phyloP scores from a whole-genome alignment of 1,140 invertebrate species.

The Bombus sibiricus region DNA sequence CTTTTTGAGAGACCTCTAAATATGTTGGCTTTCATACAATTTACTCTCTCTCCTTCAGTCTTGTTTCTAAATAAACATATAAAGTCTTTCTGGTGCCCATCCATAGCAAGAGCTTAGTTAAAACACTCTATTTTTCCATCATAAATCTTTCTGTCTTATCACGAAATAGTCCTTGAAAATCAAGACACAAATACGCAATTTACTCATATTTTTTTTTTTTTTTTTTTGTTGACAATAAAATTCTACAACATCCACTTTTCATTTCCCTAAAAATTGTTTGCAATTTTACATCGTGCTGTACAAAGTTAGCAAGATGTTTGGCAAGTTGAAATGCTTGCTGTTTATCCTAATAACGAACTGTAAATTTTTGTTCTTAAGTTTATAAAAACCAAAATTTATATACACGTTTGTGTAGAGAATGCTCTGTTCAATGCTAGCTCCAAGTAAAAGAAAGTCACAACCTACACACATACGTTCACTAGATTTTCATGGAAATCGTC shows the following conservation, averaged over 20 bases:
- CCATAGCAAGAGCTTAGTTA: conserved; percentile 75
- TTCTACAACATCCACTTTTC: conserved; percentile 37
- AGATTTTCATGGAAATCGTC: conserved; percentile 67
- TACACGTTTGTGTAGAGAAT: conserved; percentile 73
- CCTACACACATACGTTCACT: conserved; percentile 75
- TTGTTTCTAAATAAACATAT: conserved; percentile 79
- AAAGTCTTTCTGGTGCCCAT: conserved; percentile 77
- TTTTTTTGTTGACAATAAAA: conserved; percentile 34
- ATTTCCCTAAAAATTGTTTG: conserved; percentile 1
- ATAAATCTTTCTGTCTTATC: conserved; percentile 44
- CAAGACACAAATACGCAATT: conserved; percentile 52
- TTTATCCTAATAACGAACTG: conserved; percentile 54
- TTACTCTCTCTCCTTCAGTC: conserved; percentile 73
- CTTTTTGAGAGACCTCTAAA: conserved; percentile 47
- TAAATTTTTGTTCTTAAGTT: conserved; percentile 45
- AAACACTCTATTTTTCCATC: conserved; percentile 57
- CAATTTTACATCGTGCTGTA: conserved; percentile 27
- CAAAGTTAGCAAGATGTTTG: conserved; percentile 45
- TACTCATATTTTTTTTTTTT: not conserved
- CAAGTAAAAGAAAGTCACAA: conserved; percentile 79
- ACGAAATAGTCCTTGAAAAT: conserved; percentile 49
- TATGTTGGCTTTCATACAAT: conserved; percentile 66
- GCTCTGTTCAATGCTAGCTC: conserved; percentile 69
- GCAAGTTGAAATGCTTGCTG: conserved; percentile 55
- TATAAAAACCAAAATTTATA: conserved; percentile 68